Evolutionary conservation across 2,797 vertebrate genomes (phyloP), one percentile per base, ranked within the genome.

Genomic region (Cyclopterus lumpus): DNA sequence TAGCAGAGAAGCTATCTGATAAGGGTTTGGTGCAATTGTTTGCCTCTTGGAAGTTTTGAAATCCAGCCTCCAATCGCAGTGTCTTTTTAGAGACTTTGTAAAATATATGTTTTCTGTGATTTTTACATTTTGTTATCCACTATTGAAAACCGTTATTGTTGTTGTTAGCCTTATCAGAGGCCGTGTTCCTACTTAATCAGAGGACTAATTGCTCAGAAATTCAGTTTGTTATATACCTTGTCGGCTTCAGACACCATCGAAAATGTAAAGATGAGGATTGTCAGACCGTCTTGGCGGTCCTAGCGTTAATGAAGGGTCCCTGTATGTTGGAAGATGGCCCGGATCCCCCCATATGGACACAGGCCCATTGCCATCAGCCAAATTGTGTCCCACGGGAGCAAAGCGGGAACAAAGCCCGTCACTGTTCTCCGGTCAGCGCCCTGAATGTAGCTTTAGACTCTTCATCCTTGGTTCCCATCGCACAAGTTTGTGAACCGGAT

Each of bases 371-470:
- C 78, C 75, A 59, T 86, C 86, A 79, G 85, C 81, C 87, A 82
- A 85, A 89, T 83, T 73, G 80, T 80, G 81, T 92, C 90, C 84
- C 86, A 87, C 28, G 75, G 51, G 82, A 87, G 77, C 65, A 26
- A 22, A 83, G 77, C 77, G 54, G 59, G 77, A 84, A 93, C 91
- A 92, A 93, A 92, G 92, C 80, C 60, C 46, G 51, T 78, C 87
- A 81, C 85, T 92, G 93, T 93, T 93, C 86, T 86, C 85, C 26
- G 73, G 46, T 75, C 69, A 75, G 86, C 75, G 78, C 80, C 62
- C 75, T 75, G 83, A 86, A 73, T 85, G 59, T 59, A 30, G 75
- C 73, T 62, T 67, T 71, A 66, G 73, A 82, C 2, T 65, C 61
- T 89, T 84, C 75, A 83, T 88, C 79, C 77, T 71, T 70, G 67